phyloP scores from a whole-genome alignment of 2,888 invertebrate species.

The Nomada flava region DNA sequence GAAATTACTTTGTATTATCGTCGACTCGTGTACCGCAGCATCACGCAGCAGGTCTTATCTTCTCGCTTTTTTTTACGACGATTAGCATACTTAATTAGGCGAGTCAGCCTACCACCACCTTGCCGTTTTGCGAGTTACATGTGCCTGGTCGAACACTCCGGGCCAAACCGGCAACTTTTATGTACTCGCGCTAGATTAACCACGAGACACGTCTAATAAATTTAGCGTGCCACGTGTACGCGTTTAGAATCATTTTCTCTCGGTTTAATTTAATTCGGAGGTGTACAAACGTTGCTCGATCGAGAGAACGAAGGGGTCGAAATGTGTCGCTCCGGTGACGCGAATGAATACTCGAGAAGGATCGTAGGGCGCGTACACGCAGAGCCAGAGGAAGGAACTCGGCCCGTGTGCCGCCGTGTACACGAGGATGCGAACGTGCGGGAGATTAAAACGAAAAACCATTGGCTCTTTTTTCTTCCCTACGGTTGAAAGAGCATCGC shows the following conservation, averaged over 20 bases:
- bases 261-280: too few relatives aligned
- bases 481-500: constrained; percentile 65
- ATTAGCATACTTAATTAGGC: constrained; percentile 70
- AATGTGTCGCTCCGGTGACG: constrained; percentile 20
- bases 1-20: constrained; percentile 11
- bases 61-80: constrained; percentile 47
- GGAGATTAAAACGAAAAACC: constrained; percentile 73
- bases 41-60: constrained; percentile 6
- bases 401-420: constrained; percentile 53
- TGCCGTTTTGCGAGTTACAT: constrained; percentile 60
- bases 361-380: neutral
- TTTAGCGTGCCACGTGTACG: neutral
- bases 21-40: neutral
- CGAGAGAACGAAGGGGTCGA: neutral
- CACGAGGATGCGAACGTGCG: constrained; percentile 65
- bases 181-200: constrained; percentile 42
- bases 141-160: constrained; percentile 53
- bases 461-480: constrained; percentile 33
- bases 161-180: constrained; percentile 23
- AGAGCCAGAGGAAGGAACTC: constrained; percentile 59
- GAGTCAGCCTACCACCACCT: constrained; percentile 47
- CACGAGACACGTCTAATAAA: constrained; percentile 2
- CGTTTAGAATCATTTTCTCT: too few relatives aligned
- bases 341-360: constrained; percentile 22
- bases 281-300: too few relatives aligned